These are phyloP conservation scores for Hozukius guyotensis DNA, from an alignment of 2,797 vertebrate genomes.

Conservation along the genomic window DNA sequence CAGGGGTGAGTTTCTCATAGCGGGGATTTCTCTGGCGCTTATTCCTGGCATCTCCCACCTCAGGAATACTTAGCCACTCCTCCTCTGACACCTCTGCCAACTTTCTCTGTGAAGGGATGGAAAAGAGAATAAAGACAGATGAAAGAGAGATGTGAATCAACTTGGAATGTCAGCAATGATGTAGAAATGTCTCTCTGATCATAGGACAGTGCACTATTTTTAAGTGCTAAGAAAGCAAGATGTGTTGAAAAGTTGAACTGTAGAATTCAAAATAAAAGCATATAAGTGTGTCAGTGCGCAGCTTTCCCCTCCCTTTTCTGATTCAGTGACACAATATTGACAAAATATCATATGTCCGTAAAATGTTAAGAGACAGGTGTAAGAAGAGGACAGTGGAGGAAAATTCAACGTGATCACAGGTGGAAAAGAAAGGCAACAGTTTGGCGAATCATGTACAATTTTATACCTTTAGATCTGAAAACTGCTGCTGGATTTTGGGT, in stretches of 20 bases:
- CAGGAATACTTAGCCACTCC: slow-evolving; percentile 98
- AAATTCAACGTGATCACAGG: neutral
- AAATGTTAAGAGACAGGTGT: neutral
- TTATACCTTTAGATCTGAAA: slow-evolving; percentile 95
- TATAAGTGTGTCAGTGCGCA: neutral
- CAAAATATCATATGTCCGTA: no score
- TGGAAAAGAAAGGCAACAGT: neutral
- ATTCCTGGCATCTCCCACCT: slow-evolving; percentile 97
- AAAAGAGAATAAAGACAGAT: neutral
- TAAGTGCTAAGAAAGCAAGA: neutral
- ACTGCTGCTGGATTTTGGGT: slow-evolving; percentile 99
- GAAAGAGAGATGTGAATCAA: neutral
- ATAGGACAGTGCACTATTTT: neutral
- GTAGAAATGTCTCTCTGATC: neutral
- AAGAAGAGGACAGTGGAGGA: neutral
- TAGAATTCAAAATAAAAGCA: neutral
- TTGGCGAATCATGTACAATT: neutral
- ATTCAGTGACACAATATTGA: neutral
- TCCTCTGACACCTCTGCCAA: slow-evolving; percentile 96
- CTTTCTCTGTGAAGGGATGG: slow-evolving; percentile 85
- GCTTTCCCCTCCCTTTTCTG: neutral
- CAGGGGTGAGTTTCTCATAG: slow-evolving; percentile 96
- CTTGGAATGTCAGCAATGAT: neutral
- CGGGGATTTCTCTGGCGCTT: slow-evolving; percentile 97
- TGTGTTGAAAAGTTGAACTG: neutral